These are phyloP conservation scores for Leuctra nigra DNA, from an alignment of 2,888 invertebrate genomes.

Conservation along the genomic window DNA sequence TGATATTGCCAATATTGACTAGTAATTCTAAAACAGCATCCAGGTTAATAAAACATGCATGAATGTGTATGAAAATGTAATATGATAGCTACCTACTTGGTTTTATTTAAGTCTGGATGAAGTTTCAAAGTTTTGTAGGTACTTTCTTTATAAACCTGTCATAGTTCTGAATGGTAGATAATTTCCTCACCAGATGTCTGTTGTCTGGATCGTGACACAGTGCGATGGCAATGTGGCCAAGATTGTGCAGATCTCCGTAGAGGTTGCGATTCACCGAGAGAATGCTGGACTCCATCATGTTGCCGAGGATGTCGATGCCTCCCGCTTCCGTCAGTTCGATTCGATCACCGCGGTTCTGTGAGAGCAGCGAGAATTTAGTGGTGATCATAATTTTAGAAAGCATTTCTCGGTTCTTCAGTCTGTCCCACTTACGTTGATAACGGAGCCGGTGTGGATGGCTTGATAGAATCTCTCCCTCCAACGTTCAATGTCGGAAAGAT, in stretches of 20 bases:
- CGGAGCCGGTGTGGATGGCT: slow-evolving; percentile 58
- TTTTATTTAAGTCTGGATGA: too few relatives aligned
- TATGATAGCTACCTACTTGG: too few relatives aligned
- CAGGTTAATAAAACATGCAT: too few relatives aligned
- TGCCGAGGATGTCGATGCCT: slow-evolving; percentile 73
- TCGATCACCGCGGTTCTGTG: slow-evolving; percentile 51
- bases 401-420: neutral
- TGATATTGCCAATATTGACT: too few relatives aligned
- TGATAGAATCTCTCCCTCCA: slow-evolving; percentile 69
- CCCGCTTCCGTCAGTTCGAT: slow-evolving; percentile 54
- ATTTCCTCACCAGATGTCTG: slow-evolving; percentile 56
- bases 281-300: slow-evolving; percentile 68
- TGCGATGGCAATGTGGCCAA: slow-evolving; percentile 71
- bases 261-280: slow-evolving; percentile 60
- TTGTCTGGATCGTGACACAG: slow-evolving; percentile 76
- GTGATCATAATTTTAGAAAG: neutral
- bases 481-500: slow-evolving; percentile 62
- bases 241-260: slow-evolving; percentile 77
- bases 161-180: too few relatives aligned
- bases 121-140: too few relatives aligned
- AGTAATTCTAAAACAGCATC: too few relatives aligned
- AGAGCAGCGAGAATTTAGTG: slow-evolving; percentile 7
- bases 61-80: too few relatives aligned
- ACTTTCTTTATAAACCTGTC: too few relatives aligned
- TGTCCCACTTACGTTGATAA: slow-evolving; percentile 45